These are phyloP conservation scores for Calypte anna DNA, from an alignment of 2,113 vertebrate genomes.

Conservation along the genomic window DNA sequence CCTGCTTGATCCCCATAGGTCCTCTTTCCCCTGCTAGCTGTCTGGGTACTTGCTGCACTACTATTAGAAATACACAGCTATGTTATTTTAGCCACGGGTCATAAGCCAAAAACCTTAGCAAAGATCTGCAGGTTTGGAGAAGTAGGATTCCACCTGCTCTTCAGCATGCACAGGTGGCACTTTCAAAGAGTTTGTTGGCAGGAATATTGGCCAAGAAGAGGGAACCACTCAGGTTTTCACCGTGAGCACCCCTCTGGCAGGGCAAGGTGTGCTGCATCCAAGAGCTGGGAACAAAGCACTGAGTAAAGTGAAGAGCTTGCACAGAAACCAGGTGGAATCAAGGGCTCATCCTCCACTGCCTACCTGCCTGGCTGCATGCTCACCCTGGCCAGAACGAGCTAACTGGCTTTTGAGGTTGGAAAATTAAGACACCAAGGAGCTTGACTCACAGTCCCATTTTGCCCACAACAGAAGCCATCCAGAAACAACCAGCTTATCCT, in stretches of 20 bases:
- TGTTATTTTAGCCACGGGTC: not conserved
- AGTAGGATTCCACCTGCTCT: not conserved
- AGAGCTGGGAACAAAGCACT: not conserved
- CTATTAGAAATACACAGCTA: not conserved
- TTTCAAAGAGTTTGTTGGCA: not conserved
- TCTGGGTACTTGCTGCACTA: not conserved
- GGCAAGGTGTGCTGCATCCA: rapidly evolving
- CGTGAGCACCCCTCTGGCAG: not conserved
- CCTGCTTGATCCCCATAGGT: not conserved
- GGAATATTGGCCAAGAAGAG: not conserved
- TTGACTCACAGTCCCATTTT: constrained; percentile 25
- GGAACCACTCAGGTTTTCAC: not conserved
- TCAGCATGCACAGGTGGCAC: not conserved
- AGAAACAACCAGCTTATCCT: constrained; percentile 7
- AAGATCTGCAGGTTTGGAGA: not conserved
- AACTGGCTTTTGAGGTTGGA: not conserved
- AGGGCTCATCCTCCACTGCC: not conserved
- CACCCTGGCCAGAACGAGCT: not conserved
- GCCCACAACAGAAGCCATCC: not conserved
- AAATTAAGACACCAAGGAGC: not conserved
- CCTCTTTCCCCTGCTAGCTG: not conserved
- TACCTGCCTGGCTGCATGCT: not conserved
- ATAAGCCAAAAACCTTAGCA: not conserved
- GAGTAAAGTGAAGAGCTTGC: not conserved
- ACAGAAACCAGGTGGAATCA: not conserved